phyloP scores from a whole-genome alignment of 2,797 vertebrate species.

The Ispidina picta region DNA sequence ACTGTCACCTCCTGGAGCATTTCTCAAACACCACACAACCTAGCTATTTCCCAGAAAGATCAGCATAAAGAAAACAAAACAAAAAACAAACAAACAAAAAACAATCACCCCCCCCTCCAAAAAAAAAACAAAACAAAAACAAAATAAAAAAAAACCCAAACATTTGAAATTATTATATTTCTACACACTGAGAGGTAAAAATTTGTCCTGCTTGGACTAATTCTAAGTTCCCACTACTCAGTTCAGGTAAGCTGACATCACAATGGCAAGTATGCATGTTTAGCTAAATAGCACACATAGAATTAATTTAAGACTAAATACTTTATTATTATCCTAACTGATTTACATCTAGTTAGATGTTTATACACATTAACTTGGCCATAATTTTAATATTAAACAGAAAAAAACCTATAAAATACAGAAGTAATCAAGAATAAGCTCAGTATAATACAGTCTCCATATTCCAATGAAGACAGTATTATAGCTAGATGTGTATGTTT shows the following conservation, averaged over 20 bases:
- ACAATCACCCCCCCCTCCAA: too few species aligned
- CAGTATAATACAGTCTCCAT: not conserved
- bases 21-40: not conserved
- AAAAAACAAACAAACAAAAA: too few species aligned
- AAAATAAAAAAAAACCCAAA: too few species aligned
- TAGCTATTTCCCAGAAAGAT: not conserved
- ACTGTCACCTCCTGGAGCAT: not conserved
- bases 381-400: not conserved
- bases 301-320: not conserved
- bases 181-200: accelerated
- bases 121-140: too few species aligned
- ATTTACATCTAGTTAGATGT: not conserved
- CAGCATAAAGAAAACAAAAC: too few species aligned
- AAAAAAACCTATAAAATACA: not conserved
- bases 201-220: not conserved
- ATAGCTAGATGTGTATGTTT: not conserved
- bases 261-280: not conserved
- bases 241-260: not conserved
- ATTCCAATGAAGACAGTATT: not conserved
- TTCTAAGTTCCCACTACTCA: not conserved
- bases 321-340: not conserved
- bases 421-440: not conserved
- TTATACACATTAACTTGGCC: not conserved
- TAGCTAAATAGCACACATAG: not conserved
- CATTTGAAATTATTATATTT: not conserved